Base-by-base conservation (phyloP, 2,797 vertebrate genomes). In the Phoeniculus purpureus region DNA sequence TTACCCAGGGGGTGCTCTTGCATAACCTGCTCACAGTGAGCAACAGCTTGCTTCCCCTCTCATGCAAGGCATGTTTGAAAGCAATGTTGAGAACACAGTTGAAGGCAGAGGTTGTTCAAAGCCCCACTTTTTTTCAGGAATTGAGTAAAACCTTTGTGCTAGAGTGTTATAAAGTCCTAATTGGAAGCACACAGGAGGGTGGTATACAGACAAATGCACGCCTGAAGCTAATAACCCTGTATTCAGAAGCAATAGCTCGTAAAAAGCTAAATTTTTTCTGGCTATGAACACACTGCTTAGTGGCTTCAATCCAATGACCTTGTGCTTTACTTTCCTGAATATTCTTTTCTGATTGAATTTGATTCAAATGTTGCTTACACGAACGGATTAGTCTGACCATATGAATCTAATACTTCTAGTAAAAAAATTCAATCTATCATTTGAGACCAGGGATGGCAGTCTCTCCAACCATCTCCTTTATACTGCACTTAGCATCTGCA, bases 1-100 rank as follows among this genome's bases (percentile, higher is more conserved):
- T 91, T 85, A 90, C 87, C 65, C 55, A 85, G 79, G 71, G 70
- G 82, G 83, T 84, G 87, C 78, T 90, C 52, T 94, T 92, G 93
- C 91, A 91, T 40, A 94, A 85, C 16, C n/a, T 22, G 23, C 27
- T 81, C 71, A 14, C 51, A 45, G 15, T 32, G 37, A 16, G 56
- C 15, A 72, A 9, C 45, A 29, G 56, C 4, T 61, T 25, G 31
- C 12, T 48, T 32, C 23, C 40, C 72, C 61, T 7, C 6, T 54
- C 21, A 23, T 51, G 37, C 14, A 77, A 92, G 56, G 16, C 17
- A 22, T 25, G 37, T 34, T 48, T 71, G 20, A 84, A 76, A 89
- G n/a, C n/a, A 85, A 15, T 18, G 5, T n/a, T 68, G 62, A 80
- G 45, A 60, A 31, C 12, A 21, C 10, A 16, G 10, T 43, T 81